A percentile compares a stretch with the other conserved stretches of the same genome.
Conservation (phyloP, 2,113 vertebrate genomes). For the Nyctibius bracteatus region DNA sequence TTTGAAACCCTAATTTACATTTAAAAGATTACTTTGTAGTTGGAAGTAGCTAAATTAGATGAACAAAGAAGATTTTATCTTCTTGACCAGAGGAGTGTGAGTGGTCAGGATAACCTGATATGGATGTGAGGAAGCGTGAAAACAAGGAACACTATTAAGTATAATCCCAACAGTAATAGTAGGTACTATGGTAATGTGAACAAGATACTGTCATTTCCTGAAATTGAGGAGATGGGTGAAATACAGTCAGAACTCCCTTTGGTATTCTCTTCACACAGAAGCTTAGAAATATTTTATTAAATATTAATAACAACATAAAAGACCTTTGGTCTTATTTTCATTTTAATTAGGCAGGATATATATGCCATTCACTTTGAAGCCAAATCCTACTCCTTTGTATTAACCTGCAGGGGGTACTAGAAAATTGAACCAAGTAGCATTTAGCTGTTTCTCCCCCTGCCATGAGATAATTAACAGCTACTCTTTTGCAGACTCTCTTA, state of each 20-base stretch:
- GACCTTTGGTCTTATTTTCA: constrained; percentile 52
- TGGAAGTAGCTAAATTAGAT: background rate
- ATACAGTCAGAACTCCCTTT: background rate
- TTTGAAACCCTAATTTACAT: background rate
- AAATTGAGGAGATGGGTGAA: background rate
- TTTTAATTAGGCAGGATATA: constrained; percentile 53
- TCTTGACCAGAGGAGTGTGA: background rate
- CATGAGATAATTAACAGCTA: constrained; percentile 27
- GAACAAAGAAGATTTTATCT: background rate
- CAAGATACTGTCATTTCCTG: background rate
- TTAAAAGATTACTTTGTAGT: background rate
- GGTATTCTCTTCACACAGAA: constrained; percentile 32
- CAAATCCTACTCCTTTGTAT: constrained; percentile 43
- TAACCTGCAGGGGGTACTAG: constrained; percentile 52
- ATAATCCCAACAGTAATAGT: background rate
- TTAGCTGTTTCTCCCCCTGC: constrained; percentile 26
- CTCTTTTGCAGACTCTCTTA: background rate
- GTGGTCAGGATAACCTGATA: background rate
- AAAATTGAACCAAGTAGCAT: constrained; percentile 43
- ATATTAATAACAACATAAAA: constrained; percentile 61
- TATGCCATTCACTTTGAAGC: constrained; percentile 62
- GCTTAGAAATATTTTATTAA: constrained; percentile 58
- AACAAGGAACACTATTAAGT: background rate
- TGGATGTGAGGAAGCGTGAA: background rate
- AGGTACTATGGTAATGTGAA: background rate